Evolutionary conservation across 2,888 invertebrate genomes (phyloP).

Genomic region (Pachycephus smyrnensis): DNA sequence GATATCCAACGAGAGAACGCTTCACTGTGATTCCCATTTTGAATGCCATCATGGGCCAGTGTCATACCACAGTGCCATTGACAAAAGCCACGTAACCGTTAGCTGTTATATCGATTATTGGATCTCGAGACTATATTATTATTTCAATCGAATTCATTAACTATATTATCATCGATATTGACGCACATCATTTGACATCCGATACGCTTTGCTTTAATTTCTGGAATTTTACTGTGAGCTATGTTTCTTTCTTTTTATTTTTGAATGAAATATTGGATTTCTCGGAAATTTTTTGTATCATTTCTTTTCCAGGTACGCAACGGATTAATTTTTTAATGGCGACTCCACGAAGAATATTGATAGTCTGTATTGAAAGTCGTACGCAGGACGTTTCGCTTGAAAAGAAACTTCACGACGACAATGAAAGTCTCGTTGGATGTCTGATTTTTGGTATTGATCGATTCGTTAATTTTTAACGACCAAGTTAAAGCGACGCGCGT

Average conservation of each 20-base stretch:
- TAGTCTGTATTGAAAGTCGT: too few relatives aligned
- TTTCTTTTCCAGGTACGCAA: not conserved
- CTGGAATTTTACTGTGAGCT: too few relatives aligned
- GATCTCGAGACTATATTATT: not conserved
- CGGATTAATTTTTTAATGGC: too few relatives aligned
- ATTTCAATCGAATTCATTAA: not conserved
- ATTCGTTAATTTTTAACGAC: not conserved
- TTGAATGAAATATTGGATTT: not conserved
- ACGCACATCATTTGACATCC: accelerated
- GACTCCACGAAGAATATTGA: too few relatives aligned
- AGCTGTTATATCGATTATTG: not conserved
- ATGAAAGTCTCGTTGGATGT: too few relatives aligned
- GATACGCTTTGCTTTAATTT: not conserved
- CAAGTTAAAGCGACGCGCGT: not conserved
- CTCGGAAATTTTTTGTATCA: too few relatives aligned
- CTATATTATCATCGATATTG: not conserved
- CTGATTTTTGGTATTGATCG: not conserved
- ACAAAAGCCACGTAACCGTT: not conserved
- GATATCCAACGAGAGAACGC: slow-evolving; percentile 20
- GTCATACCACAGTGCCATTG: not conserved
- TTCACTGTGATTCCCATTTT: not conserved
- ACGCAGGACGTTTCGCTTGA: too few relatives aligned
- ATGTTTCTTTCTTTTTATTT: too few relatives aligned
- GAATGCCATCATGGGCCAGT: not conserved
- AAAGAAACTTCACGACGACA: too few relatives aligned